Evolutionary conservation across 2,113 vertebrate species (phyloP).

Genomic region (Azemiops feae): DNA sequence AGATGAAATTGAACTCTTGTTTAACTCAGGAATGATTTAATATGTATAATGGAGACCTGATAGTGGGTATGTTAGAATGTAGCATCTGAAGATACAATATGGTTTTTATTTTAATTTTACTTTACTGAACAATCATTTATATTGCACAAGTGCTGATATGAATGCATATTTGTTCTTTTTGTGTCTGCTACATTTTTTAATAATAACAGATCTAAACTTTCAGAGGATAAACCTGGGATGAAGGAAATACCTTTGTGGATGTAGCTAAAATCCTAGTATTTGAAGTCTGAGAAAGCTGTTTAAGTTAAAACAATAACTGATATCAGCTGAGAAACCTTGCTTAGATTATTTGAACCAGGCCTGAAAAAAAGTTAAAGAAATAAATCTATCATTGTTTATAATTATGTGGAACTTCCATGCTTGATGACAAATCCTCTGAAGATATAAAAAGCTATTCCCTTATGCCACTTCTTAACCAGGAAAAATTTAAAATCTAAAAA

Average conservation of each 20-base stretch:
- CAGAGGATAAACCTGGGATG: not conserved
- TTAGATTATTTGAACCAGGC: not conserved
- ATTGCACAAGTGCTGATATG: not conserved
- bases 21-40: not conserved
- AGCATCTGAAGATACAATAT: not conserved
- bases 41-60: not conserved
- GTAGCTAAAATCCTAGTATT: not conserved
- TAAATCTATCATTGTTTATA: not conserved
- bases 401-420: not conserved
- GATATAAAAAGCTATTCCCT: not conserved
- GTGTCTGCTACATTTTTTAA: not conserved
- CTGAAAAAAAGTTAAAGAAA: not conserved
- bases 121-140: not conserved
- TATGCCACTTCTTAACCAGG: not conserved
- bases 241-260: not conserved
- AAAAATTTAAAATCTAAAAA: not conserved
- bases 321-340: not conserved
- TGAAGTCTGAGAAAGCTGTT: not conserved
- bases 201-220: not conserved
- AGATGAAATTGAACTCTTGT: not conserved
- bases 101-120: not conserved
- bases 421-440: not conserved
- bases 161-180: not conserved
- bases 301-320: not conserved
- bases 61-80: not conserved